phyloP scores from a whole-genome alignment of 2,113 vertebrate genomes.

The Kobus ellipsiprymnus region DNA sequence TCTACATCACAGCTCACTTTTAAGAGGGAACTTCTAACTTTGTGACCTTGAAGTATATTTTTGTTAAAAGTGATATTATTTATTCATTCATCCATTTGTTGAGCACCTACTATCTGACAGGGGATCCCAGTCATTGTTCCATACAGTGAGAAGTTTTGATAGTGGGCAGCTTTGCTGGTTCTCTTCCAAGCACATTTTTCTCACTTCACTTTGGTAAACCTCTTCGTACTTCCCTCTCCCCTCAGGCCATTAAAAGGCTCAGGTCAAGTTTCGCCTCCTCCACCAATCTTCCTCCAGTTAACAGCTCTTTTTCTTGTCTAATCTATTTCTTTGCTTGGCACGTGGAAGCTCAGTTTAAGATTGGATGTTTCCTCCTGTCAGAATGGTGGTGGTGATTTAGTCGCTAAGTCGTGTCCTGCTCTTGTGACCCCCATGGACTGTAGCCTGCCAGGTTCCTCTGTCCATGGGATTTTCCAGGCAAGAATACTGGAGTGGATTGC shows the following conservation, averaged over 20 bases:
- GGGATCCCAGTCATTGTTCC: not conserved
- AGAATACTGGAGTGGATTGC: not conserved
- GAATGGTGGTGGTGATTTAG: not conserved
- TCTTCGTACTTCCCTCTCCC: not conserved
- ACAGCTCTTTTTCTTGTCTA: not conserved
- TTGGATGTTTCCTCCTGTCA: not conserved
- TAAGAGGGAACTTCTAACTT: not conserved
- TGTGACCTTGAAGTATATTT: not conserved
- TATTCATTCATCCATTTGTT: not conserved
- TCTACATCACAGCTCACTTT: not conserved
- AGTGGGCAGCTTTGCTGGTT: not conserved
- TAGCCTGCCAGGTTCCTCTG: not conserved
- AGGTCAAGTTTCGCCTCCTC: not conserved
- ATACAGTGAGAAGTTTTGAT: not conserved
- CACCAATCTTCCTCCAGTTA: not conserved
- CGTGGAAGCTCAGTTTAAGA: not conserved
- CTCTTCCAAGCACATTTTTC: not conserved
- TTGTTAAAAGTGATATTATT: not conserved
- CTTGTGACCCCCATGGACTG: not conserved
- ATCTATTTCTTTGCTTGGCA: not conserved
- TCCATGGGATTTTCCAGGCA: not conserved
- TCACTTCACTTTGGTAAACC: not conserved
- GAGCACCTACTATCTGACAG: not conserved
- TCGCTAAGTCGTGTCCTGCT: rapidly evolving
- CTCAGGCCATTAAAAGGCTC: not conserved